Percentiles rank a stretch among this genome's conserved stretches.
Evolutionary conservation across 2,113 vertebrate genomes (phyloP).

Genomic region (western clawed frog (Xenopus tropicalis)): UCB_Xtro_10.0 CM004445.2:91377001-91377500

Average conservation of each 20-base stretch:
- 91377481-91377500: slow-evolving; percentile 5
- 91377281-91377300: neutral
- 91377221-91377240: no score
- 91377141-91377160: slow-evolving; percentile 89
- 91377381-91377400: no score
- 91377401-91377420: slow-evolving; percentile 83
- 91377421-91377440: slow-evolving; percentile 91
- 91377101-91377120: slow-evolving; percentile 86
- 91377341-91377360: no score
- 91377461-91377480: slow-evolving; percentile 89
- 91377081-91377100: slow-evolving; percentile 88
- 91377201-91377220: neutral
- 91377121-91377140: slow-evolving; percentile 88
- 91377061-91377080: slow-evolving; percentile 92
- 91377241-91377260: neutral
- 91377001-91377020: slow-evolving; percentile 70
- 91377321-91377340: no score
- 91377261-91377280: neutral
- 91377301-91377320: no score
- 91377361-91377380: no score
- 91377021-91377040: slow-evolving; percentile 76
- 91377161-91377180: slow-evolving; percentile 87
- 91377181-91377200: neutral
- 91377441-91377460: slow-evolving; percentile 99
- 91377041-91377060: slow-evolving; percentile 97